Conservation (phyloP, 2,113 vertebrate genomes). For the Clarias gariepinus region DNA sequence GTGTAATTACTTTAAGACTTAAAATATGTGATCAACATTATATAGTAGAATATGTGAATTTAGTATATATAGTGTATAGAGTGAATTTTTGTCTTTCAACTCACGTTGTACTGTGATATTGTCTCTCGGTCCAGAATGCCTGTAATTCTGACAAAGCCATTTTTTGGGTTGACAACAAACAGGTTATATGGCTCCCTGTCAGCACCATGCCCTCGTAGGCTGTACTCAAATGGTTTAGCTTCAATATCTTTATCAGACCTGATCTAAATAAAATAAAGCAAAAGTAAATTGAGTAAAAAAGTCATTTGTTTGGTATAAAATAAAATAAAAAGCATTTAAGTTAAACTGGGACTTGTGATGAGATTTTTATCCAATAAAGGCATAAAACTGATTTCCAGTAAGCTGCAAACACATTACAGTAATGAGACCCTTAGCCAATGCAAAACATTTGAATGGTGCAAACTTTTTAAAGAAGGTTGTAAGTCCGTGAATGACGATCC, state of each 20-base stretch:
- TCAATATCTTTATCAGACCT: slow-evolving; percentile 66
- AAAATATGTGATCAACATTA: background rate
- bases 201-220: slow-evolving; percentile 65
- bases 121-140: slow-evolving; percentile 65
- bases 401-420: too few relatives aligned
- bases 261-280: slow-evolving; percentile 59
- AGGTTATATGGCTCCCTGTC: slow-evolving; percentile 60
- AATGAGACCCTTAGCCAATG: too few relatives aligned
- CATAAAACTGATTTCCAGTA: background rate
- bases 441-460: too few relatives aligned
- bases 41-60: background rate
- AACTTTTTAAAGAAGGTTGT: too few relatives aligned
- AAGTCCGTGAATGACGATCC: too few relatives aligned
- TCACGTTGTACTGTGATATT: slow-evolving; percentile 62
- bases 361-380: background rate
- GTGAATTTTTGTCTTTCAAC: slow-evolving; percentile 37
- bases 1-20: background rate
- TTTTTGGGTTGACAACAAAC: slow-evolving; percentile 64
- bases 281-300: background rate
- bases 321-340: too few relatives aligned
- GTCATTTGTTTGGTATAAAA: background rate
- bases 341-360: too few relatives aligned
- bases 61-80: too few relatives aligned
- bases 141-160: slow-evolving; percentile 63
- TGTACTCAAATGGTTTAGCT: slow-evolving; percentile 54